Conservation (phyloP, 2,888 invertebrate genomes). For the Lochmaea capreae region DNA sequence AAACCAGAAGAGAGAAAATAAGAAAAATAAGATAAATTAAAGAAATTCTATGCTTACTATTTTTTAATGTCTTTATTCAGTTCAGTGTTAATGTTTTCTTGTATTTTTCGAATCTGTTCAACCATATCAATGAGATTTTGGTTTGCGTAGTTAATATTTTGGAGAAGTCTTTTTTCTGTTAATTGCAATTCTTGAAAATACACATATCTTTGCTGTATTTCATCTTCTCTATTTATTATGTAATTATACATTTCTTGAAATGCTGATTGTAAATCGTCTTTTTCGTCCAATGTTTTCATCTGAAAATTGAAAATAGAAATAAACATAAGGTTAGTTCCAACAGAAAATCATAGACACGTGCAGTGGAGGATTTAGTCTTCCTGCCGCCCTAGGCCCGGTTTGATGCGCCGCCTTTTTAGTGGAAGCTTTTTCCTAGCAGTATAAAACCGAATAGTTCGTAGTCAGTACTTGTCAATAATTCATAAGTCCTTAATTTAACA, state of each 20-base stretch:
- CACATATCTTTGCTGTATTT: not conserved
- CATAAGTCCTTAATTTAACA: no score
- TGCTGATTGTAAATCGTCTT: not conserved
- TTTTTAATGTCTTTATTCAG: not conserved
- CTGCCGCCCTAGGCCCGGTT: no score
- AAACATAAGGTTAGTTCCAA: no score
- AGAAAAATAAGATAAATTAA: not conserved
- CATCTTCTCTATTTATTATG: not conserved
- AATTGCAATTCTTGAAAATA: not conserved
- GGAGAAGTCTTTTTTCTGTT: not conserved
- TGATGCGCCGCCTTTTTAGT: no score
- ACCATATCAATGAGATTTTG: not conserved
- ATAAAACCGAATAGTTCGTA: no score
- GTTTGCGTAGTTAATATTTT: not conserved
- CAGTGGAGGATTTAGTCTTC: no score
- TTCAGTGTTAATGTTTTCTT: constrained; percentile 5
- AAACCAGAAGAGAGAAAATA: no score
- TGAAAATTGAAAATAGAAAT: no score
- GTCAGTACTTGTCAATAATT: no score
- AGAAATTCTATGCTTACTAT: not conserved
- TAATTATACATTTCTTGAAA: not conserved
- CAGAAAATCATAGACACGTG: no score
- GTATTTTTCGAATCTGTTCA: not conserved
- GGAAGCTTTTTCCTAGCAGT: no score
- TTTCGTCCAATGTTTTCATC: not conserved